A percentile compares a stretch with the other conserved stretches of the same genome.
These are phyloP conservation scores for Elephantulus edwardii DNA, from an alignment of 2,113 vertebrate genomes.

Conservation along the genomic window DNA sequence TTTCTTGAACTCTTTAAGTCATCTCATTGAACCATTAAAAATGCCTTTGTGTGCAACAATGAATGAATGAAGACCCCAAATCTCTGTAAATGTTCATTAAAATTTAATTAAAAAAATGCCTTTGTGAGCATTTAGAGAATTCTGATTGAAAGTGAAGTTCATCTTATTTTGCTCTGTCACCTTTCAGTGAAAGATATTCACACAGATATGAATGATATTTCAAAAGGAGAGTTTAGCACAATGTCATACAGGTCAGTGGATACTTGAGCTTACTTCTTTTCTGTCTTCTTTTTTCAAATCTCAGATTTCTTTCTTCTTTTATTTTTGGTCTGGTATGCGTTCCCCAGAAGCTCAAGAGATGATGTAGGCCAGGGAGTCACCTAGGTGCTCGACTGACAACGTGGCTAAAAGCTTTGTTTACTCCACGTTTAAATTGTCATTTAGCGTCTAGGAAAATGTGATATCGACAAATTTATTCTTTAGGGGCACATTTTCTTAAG, in stretches of 20 bases:
- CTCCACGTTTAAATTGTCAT: neutral
- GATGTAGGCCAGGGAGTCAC: neutral
- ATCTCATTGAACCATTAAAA: neutral
- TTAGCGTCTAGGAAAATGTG: constrained; percentile 2
- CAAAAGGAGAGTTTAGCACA: neutral
- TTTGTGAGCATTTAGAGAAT: neutral
- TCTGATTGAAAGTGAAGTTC: neutral
- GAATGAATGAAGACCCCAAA: too few relatives aligned
- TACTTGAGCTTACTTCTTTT: neutral
- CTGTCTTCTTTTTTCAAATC: neutral
- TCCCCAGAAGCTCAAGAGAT: neutral
- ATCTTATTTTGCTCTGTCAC: neutral
- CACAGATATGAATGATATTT: neutral
- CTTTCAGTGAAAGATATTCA: neutral
- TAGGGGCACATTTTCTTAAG: constrained; percentile 4
- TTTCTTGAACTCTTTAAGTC: neutral
- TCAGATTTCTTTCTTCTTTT: neutral
- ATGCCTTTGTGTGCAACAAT: neutral
- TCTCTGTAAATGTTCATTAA: too few relatives aligned
- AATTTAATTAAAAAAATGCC: too few relatives aligned
- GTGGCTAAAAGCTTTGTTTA: constrained; percentile 16
- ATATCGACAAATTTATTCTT: neutral
- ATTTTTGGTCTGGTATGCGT: neutral
- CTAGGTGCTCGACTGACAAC: neutral
- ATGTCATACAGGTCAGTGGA: neutral